A percentile compares a stretch with the other conserved stretches of the same genome.
These are phyloP conservation scores for Odobenus rosmarus DNA, from an alignment of 2,113 vertebrate species.

Conservation along the genomic window DNA sequence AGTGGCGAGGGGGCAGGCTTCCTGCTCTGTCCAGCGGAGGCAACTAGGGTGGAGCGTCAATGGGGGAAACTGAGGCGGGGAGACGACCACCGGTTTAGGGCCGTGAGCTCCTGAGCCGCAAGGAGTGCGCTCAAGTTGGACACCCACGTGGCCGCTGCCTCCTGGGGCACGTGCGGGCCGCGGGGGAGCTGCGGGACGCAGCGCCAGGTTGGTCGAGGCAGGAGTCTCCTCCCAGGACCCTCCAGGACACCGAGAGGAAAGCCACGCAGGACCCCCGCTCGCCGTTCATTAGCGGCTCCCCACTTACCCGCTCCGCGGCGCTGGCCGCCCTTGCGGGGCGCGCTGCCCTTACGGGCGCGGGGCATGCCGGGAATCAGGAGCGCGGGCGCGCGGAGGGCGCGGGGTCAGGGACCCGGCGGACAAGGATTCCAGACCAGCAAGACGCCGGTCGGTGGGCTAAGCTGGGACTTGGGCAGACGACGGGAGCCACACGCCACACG, in stretches of 20 bases:
- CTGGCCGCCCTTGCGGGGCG: slow-evolving; percentile 69
- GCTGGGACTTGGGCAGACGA: slow-evolving; percentile 28
- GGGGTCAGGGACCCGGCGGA: slow-evolving; percentile 73
- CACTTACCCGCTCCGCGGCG: slow-evolving; percentile 74
- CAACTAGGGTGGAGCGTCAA: neutral
- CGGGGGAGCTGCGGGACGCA: neutral
- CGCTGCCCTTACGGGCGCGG: slow-evolving; percentile 78
- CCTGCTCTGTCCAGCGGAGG: neutral
- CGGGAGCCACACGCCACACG: slow-evolving; percentile 70
- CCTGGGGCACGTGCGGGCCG: slow-evolving; percentile 21
- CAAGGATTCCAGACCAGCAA: slow-evolving; percentile 57
- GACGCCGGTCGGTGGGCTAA: slow-evolving; percentile 35
- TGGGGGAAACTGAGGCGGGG: neutral
- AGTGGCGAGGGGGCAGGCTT: neutral
- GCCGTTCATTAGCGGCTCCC: neutral
- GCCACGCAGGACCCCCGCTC: neutral
- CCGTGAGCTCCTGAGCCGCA: neutral
- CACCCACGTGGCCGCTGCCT: slow-evolving; percentile 71
- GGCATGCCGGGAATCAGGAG: slow-evolving; percentile 76
- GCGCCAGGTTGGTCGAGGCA: neutral
- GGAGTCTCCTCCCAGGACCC: neutral
- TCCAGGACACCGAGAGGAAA: neutral
- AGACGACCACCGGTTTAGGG: neutral
- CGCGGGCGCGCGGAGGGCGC: neutral
- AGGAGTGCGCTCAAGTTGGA: neutral